Evolutionary conservation across 2,888 invertebrate species (phyloP), one percentile per base, ranked within the genome.

Genomic region (Trimorus sp.): DNA sequence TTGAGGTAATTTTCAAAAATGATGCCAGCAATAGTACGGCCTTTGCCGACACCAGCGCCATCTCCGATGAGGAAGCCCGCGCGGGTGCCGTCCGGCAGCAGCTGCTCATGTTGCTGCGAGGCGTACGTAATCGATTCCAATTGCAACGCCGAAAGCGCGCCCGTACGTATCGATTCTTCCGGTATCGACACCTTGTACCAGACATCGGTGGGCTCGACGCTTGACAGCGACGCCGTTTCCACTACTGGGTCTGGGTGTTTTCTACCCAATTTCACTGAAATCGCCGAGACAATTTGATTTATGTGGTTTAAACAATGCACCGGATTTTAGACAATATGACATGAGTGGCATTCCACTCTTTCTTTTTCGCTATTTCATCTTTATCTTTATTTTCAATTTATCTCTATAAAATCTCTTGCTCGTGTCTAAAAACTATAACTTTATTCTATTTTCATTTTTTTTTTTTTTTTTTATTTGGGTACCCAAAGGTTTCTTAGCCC

Each of bases 161-260:
- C 98, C 70, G 94, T 94, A 89, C 96, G 95, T 74, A 99, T 95
- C 0, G 96, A 95, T 86, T 97, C 95, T 71, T 95, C 95, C 0
- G 99, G 98, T 86, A 97, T 93, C 9, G 97, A 96, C 66, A 96
- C 84, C 84, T 94, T 93, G 92, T 99, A 99, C 93, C 96, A 96
- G 70, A 98, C 97, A 91, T 99, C 98, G 0, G 97, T 96, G 0
- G 99, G 98, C 89, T 97, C 97, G 66, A 99, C 98, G 49, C 98
- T 98, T 0, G 98, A 98, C 56, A 99, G 93, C 0, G 99, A 99
- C 8, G 98, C 98, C 0, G 99, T 99, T 92, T 99, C 99, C 8
- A 99, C 99, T 7, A 99, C 99, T 0, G 98, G 97, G 93, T 99
- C 99, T 0, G 99, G 99, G 94, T 99, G 99, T 89, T 98, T 97